Conservation (phyloP, 2,113 vertebrate genomes). For the Oreotrochilus melanogaster region DNA sequence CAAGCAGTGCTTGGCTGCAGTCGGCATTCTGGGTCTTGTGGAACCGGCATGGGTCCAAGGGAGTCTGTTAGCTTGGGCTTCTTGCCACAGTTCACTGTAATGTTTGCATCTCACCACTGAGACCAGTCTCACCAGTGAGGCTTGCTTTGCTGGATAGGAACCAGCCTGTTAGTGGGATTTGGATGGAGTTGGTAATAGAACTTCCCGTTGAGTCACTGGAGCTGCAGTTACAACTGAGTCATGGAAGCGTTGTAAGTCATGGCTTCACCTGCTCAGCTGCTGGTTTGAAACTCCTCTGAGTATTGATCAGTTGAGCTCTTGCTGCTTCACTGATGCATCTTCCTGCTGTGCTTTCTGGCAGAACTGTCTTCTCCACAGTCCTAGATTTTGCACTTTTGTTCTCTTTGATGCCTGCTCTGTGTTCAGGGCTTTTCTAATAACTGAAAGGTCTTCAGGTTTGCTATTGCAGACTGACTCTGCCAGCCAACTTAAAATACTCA, state of each 20-base stretch:
- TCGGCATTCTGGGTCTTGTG: conserved; percentile 12
- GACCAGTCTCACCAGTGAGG: conserved; percentile 65
- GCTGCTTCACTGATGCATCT: background rate
- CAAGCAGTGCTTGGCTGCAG: conserved; percentile 52
- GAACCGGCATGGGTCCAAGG: conserved; percentile 42
- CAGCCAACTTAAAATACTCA: background rate
- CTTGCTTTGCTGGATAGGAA: conserved; percentile 64
- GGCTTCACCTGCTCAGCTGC: background rate
- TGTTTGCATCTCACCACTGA: conserved; percentile 40
- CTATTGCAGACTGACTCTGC: background rate
- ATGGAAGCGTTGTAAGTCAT: conserved; percentile 10
- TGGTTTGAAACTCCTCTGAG: background rate
- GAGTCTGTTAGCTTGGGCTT: conserved; percentile 68
- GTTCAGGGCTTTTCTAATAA: background rate
- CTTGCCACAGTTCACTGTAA: conserved; percentile 21
- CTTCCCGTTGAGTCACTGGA: conserved; percentile 60
- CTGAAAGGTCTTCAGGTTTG: background rate
- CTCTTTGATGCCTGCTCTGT: background rate
- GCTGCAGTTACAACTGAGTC: conserved; percentile 55
- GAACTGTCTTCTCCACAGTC: background rate
- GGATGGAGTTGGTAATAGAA: conserved; percentile 16
- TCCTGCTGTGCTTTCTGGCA: background rate
- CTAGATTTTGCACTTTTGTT: background rate
- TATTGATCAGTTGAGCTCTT: background rate
- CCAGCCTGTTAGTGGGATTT: conserved; percentile 31